phyloP scores from a whole-genome alignment of 2,797 vertebrate species.

The Thamnophis elegans region DNA sequence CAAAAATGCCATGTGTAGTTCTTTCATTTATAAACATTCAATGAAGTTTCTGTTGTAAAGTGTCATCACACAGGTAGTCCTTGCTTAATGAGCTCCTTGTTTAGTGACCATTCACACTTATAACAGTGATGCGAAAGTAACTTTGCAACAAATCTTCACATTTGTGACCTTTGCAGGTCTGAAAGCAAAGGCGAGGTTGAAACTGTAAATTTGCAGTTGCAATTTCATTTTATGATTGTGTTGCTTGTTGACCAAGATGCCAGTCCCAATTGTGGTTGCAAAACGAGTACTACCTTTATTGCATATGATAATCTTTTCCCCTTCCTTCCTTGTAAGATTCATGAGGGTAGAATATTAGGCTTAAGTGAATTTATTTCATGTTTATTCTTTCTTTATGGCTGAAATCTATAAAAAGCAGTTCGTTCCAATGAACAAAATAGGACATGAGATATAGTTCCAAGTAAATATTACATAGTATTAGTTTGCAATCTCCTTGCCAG shows the following conservation, averaged over 20 bases:
- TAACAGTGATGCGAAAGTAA: not conserved
- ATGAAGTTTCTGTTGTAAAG: no score
- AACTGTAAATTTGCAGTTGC: not conserved
- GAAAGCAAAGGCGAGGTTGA: not conserved
- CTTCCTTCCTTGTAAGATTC: slow-evolving; percentile 23
- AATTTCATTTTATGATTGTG: not conserved
- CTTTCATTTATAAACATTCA: no score
- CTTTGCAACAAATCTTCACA: not conserved
- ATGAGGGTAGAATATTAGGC: no score
- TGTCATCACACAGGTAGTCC: no score
- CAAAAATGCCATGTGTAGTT: no score
- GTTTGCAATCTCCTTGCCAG: not conserved
- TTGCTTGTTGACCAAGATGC: not conserved
- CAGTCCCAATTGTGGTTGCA: not conserved
- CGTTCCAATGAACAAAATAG: not conserved
- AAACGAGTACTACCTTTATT: not conserved
- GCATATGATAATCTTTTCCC: slow-evolving; percentile 8
- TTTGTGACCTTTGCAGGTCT: not conserved
- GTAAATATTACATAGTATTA: not conserved
- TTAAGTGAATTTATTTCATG: not conserved
- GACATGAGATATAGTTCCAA: not conserved
- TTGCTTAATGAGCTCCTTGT: not conserved
- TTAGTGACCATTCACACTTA: not conserved
- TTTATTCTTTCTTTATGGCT: not conserved
- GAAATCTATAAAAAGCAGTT: not conserved